phyloP scores from a whole-genome alignment of 2,888 invertebrate genomes.

The Cremastinae sp. region DNA sequence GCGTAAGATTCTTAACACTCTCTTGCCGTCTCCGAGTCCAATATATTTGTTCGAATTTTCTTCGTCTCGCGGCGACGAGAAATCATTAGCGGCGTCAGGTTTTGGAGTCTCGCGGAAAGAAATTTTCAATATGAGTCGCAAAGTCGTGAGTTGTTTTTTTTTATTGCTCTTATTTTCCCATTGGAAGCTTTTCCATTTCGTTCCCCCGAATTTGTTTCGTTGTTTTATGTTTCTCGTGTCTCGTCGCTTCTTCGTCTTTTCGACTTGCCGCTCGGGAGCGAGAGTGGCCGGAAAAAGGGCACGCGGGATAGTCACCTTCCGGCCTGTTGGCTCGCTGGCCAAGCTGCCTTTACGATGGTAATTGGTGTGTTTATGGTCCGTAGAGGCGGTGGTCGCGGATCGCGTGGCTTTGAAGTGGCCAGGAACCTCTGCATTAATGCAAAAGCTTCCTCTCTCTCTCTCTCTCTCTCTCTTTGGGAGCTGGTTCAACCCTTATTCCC shows the following conservation, averaged over 20 bases:
- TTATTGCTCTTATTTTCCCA: too few relatives aligned
- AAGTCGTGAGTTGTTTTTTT: too few relatives aligned
- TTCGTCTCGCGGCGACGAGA: too few relatives aligned
- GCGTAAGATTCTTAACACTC: slow-evolving; percentile 21
- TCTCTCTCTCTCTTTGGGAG: slow-evolving; percentile 18
- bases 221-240: slow-evolving; percentile 56
- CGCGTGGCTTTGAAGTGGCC: slow-evolving; percentile 72
- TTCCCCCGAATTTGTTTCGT: slow-evolving; percentile 39
- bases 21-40: too few relatives aligned
- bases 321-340: slow-evolving; percentile 60
- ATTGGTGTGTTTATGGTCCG: slow-evolving; percentile 74
- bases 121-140: too few relatives aligned
- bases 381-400: slow-evolving; percentile 65
- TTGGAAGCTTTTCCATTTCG: slow-evolving; percentile 29
- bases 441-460: slow-evolving; percentile 56
- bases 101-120: too few relatives aligned
- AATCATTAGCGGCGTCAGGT: too few relatives aligned
- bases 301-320: slow-evolving; percentile 48
- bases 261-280: slow-evolving; percentile 39
- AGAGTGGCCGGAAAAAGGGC: neutral
- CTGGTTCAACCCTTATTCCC: slow-evolving; percentile 27
- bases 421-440: slow-evolving; percentile 73
- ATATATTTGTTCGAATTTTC: too few relatives aligned
- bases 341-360: slow-evolving; percentile 72
- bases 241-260: slow-evolving; percentile 42